A percentile compares a stretch with the other conserved stretches of the same genome.
phyloP scores from a whole-genome alignment of 2,888 invertebrate species.

The Strigamia crassipes region DNA sequence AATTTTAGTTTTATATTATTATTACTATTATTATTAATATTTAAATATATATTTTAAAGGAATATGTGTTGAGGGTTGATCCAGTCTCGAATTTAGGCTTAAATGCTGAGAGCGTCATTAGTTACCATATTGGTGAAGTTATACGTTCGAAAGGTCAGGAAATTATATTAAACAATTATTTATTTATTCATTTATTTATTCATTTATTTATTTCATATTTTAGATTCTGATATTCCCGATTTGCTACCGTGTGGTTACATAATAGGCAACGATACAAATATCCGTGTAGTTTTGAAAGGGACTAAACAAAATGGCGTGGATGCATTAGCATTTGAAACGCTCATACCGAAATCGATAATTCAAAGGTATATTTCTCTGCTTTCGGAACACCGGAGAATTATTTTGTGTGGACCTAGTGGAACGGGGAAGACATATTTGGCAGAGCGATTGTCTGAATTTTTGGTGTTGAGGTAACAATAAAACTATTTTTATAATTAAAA shows the following conservation, averaged over 20 bases:
- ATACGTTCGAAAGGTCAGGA: conserved; percentile 56
- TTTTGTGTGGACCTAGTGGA: conserved; percentile 94
- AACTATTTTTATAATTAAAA: not conserved
- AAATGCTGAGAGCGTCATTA: conserved; percentile 83
- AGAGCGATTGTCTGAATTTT: conserved; percentile 89
- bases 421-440: conserved; percentile 97
- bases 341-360: conserved; percentile 94
- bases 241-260: conserved; percentile 91
- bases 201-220: not conserved
- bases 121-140: conserved; percentile 88
- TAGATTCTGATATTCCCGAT: conserved; percentile 71
- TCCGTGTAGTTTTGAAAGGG: conserved; percentile 63
- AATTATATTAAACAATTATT: no score
- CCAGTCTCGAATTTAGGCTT: conserved; percentile 85
- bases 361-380: conserved; percentile 89
- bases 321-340: conserved; percentile 89
- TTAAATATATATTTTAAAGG: conserved; percentile 60
- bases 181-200: no score
- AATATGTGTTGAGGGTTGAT: conserved; percentile 90
- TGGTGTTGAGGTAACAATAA: conserved; percentile 62
- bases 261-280: conserved; percentile 69
- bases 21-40: not conserved
- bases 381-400: conserved; percentile 88
- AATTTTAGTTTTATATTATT: not conserved
- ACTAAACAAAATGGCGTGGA: conserved; percentile 88